A percentile compares a stretch with the other conserved stretches of the same genome.
Conservation (phyloP, 2,797 vertebrate species). For the Paguma larvata region DNA sequence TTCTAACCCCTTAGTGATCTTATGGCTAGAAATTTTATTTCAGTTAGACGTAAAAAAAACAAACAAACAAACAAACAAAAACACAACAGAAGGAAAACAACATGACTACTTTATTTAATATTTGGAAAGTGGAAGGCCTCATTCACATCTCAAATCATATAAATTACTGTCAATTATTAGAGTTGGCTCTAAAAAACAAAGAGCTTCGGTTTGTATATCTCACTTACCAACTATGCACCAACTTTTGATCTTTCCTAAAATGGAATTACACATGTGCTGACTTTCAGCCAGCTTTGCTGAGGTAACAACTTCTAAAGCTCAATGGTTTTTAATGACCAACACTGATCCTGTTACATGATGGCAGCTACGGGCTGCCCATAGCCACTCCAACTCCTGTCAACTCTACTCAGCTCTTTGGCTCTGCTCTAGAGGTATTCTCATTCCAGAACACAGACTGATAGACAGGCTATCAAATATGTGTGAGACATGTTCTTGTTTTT, state of each 20-base stretch:
- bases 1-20: not conserved
- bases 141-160: not conserved
- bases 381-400: not conserved
- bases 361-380: not conserved
- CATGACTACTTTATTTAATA: not conserved
- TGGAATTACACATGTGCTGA: not conserved
- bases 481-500: not conserved
- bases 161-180: not conserved
- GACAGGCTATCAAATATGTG: not conserved
- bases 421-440: not conserved
- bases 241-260: not conserved
- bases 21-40: not conserved
- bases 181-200: not conserved
- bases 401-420: not conserved
- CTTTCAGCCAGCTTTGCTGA: not conserved
- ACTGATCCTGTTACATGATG: not conserved
- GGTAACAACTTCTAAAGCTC: not conserved
- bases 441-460: not conserved
- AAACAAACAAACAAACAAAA: too few relatives aligned
- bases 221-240: not conserved
- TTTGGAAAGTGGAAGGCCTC: not conserved
- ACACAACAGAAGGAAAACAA: not conserved
- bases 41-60: not conserved
- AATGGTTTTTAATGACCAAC: not conserved
- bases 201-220: not conserved